phyloP scores from a whole-genome alignment of 2,888 invertebrate species.

The Trachelus troglodyta region DNA sequence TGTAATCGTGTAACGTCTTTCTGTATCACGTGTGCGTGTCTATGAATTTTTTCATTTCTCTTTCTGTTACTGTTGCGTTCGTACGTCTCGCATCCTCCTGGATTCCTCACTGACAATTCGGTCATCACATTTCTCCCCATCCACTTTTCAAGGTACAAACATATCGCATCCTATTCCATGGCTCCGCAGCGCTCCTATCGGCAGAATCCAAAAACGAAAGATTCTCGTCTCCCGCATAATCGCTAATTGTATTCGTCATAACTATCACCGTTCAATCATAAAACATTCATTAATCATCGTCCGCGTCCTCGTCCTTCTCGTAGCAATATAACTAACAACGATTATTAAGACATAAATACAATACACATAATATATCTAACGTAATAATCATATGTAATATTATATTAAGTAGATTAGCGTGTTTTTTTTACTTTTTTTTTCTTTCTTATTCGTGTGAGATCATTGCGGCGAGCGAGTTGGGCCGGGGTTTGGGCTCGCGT shows the following conservation, averaged over 20 bases:
- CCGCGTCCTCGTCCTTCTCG: constrained; percentile 25
- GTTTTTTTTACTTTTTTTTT: constrained; percentile 32
- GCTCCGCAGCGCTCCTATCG: background rate
- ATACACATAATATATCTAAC: constrained; percentile 61
- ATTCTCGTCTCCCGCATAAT: background rate
- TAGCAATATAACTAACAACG: constrained; percentile 62
- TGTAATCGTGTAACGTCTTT: constrained; percentile 9
- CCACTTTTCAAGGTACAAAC: background rate
- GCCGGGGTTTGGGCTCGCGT: constrained; percentile 36
- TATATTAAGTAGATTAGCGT: constrained; percentile 54
- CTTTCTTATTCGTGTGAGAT: constrained; percentile 23
- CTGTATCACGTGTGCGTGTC: constrained; percentile 12
- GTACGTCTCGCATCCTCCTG: constrained; percentile 22
- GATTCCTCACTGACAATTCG: constrained; percentile 6
- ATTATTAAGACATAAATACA: constrained; percentile 63
- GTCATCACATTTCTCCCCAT: background rate
- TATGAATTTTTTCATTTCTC: constrained; percentile 7
- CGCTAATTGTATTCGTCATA: constrained; percentile 1
- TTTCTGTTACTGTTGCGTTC: background rate
- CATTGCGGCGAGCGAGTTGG: constrained; percentile 36
- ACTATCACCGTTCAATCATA: constrained; percentile 11
- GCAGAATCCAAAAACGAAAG: background rate
- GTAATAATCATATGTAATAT: constrained; percentile 59
- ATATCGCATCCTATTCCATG: background rate
- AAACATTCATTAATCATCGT: constrained; percentile 23